Conservation (phyloP, 2,113 vertebrate species). For the Pimephales promelas region DNA sequence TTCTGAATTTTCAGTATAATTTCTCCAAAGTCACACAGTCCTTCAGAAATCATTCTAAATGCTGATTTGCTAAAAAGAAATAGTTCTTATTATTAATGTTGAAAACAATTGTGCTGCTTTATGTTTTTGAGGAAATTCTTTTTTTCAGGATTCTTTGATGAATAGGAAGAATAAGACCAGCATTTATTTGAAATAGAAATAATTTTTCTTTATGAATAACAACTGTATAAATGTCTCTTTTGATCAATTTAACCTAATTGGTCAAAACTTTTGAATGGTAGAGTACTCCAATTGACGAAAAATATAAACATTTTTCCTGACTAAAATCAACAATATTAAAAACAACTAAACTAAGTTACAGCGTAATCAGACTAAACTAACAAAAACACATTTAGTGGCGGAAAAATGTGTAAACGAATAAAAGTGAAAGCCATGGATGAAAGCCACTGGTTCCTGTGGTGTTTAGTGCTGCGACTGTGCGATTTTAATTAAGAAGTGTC, state of each 20-base stretch:
- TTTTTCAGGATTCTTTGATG: no score
- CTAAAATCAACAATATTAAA: background rate
- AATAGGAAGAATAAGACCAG: no score
- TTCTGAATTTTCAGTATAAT: no score
- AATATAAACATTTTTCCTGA: background rate
- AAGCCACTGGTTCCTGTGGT: slow-evolving; percentile 37
- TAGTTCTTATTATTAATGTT: no score
- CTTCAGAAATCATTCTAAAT: no score
- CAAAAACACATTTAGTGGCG: background rate
- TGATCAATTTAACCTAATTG: background rate
- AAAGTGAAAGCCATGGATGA: slow-evolving; percentile 26
- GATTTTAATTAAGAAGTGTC: slow-evolving; percentile 37
- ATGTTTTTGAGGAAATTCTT: no score
- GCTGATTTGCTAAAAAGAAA: no score
- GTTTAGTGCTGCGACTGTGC: slow-evolving; percentile 20
- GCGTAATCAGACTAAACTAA: background rate
- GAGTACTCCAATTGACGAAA: background rate
- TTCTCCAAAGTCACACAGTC: no score
- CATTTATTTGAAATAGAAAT: no score
- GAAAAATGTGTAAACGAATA: background rate
- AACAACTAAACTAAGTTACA: background rate
- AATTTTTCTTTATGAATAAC: no score
- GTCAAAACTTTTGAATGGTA: background rate
- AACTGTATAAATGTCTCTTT: background rate
- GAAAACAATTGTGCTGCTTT: no score